phyloP scores from a whole-genome alignment of 2,113 vertebrate species.

The Nothocercus julius region DNA sequence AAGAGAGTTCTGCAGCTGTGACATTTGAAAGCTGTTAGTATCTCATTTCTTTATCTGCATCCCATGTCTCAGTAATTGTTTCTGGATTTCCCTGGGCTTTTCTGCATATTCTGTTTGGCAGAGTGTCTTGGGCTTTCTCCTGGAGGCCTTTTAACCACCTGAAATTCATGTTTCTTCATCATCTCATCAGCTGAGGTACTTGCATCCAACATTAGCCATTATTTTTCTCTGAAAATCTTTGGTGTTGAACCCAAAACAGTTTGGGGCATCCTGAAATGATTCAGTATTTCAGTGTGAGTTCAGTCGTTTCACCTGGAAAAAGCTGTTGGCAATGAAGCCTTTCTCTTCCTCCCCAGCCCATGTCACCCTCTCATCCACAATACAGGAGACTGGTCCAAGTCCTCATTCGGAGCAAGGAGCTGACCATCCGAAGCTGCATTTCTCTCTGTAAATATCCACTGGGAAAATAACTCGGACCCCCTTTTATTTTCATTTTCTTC shows the following conservation, averaged over 20 bases:
- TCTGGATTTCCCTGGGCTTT: background rate
- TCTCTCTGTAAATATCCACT: background rate
- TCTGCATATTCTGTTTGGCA: background rate
- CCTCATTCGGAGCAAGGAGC: background rate
- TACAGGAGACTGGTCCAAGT: background rate
- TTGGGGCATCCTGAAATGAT: background rate
- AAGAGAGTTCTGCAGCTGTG: background rate
- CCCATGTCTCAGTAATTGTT: background rate
- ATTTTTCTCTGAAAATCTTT: background rate
- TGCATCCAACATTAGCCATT: background rate
- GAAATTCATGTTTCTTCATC: background rate
- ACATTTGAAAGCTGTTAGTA: slow-evolving; percentile 3
- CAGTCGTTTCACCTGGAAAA: background rate
- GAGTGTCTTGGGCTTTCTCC: background rate
- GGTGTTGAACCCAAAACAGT: background rate
- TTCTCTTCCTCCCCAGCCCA: background rate
- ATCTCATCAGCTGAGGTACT: background rate
- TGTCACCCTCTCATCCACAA: background rate
- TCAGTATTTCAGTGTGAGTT: background rate
- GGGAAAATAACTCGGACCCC: background rate
- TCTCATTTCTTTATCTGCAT: background rate
- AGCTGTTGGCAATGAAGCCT: background rate
- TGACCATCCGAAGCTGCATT: background rate
- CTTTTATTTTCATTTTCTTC: background rate
- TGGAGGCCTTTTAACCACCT: background rate